Evolutionary conservation across 2,113 vertebrate species (phyloP), one percentile per base, ranked within the genome.

Genomic region (Tragelaphus buxtoni): DNA sequence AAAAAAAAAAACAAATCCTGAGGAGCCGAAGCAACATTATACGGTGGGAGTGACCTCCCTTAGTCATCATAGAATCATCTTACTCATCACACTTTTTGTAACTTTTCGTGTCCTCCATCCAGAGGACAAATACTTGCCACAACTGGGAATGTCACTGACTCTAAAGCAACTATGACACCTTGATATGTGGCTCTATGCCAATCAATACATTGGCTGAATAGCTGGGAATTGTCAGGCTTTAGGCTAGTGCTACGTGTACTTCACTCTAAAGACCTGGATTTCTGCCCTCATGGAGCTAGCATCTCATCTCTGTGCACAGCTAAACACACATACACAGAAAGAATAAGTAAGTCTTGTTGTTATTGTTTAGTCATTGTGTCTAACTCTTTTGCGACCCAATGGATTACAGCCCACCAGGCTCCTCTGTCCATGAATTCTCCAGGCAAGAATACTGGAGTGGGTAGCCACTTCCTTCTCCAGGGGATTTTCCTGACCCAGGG

Each of bases 101-200:
- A 93, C 20, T 95, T 94, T 63, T 28, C 69, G 63, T 77, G 55
- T 86, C 26, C 6, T 72, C 42, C 30, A 10, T 91, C 94, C 55
- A 95, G 42, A 76, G 55, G 28, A 85, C 49, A 92, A 69, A 65
- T 94, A 90, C 51, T 93, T 92, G 45, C 77, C 74, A 81, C n/a
- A 92, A 56, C 35, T 51, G 76, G 42, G 55, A 88, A 77, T 49
- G n/a, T 91, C n/a, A 72, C 55, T 60, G 47, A 80, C 47, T 82
- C 32, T 90, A 65, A 94, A 87, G 14, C 84, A 77, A 90, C 16
- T 32, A 24, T 45, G 87, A 87, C 24, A 65, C 82, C 86, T 84
- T 53, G 26, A 81, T 32, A 35, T 13, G 53, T 28, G 65, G 42
- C n/a, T 90, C 32, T 61, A 63, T 32, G 22, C 69, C 45, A 82